Evolutionary conservation across 2,888 invertebrate genomes (phyloP).

Genomic region (Allygus modestus): DNA sequence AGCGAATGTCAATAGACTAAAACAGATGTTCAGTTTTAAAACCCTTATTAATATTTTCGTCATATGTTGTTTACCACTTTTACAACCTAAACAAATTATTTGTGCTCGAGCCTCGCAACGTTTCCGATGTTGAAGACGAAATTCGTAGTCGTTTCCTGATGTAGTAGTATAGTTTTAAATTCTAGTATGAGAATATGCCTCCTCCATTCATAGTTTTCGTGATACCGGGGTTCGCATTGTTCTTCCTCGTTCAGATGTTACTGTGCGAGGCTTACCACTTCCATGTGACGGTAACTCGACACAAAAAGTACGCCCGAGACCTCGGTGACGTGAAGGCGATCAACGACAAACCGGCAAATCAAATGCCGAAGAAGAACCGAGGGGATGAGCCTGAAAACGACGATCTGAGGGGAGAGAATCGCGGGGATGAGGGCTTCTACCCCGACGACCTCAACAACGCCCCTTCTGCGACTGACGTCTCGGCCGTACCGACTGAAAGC

Average conservation of each 20-base stretch:
- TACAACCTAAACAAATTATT: not conserved
- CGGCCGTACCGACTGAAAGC: not conserved
- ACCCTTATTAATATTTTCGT: too few relatives aligned
- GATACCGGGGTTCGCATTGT: constrained; percentile 21
- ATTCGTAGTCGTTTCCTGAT: too few relatives aligned
- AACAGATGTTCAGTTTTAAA: not conserved
- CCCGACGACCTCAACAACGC: not conserved
- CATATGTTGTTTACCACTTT: not conserved
- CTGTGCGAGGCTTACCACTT: constrained; percentile 43
- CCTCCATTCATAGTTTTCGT: constrained; percentile 10
- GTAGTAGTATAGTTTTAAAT: not conserved
- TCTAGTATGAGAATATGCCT: constrained; percentile 35
- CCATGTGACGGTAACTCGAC: constrained; percentile 71
- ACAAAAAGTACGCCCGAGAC: constrained; percentile 14
- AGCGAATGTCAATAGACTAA: too few relatives aligned
- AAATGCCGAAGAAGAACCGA: not conserved
- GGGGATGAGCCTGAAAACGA: not conserved
- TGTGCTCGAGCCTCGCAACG: not conserved
- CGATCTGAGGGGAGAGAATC: not conserved
- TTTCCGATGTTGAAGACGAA: not conserved
- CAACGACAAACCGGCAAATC: not conserved
- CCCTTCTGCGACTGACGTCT: not conserved
- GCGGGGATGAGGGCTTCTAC: too few relatives aligned
- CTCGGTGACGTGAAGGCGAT: not conserved
- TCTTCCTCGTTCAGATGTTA: constrained; percentile 45